A percentile compares a stretch with the other conserved stretches of the same genome.
phyloP scores from a whole-genome alignment of 2,113 vertebrate genomes.

The Actenoides hombroni region DNA sequence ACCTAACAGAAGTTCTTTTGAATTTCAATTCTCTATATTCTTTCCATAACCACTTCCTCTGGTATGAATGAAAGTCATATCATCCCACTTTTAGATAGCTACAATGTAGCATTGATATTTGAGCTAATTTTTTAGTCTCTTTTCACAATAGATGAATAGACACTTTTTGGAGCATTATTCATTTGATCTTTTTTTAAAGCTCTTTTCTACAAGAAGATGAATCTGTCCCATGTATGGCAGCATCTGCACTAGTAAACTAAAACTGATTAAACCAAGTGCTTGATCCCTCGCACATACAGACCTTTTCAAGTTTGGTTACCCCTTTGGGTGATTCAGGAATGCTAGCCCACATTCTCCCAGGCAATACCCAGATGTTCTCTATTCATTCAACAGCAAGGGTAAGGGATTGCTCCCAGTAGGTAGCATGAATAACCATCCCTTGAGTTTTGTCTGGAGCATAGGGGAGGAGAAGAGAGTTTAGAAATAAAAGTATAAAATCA shows the following conservation, averaged over 20 bases:
- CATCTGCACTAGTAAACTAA: not conserved
- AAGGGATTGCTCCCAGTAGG: not conserved
- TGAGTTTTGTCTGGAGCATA: not conserved
- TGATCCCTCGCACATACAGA: not conserved
- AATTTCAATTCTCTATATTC: not conserved
- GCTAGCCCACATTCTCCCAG: not conserved
- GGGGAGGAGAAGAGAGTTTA: not conserved
- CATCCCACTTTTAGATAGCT: not conserved
- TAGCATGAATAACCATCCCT: not conserved
- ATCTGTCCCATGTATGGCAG: not conserved
- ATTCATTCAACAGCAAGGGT: not conserved
- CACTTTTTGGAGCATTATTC: not conserved
- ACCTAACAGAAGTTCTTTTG: not conserved
- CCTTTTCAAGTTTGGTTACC: not conserved
- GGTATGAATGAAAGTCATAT: not conserved
- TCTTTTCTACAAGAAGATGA: not conserved
- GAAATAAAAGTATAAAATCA: not conserved
- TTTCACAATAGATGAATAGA: not conserved
- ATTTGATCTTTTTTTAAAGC: not conserved
- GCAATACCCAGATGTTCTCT: not conserved
- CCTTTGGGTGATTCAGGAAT: not conserved
- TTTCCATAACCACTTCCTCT: not conserved
- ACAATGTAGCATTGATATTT: not conserved
- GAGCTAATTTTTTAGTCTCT: not conserved
- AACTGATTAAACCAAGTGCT: not conserved